Evolutionary conservation across 2,797 vertebrate species (phyloP).

Genomic region (Tachyglossus aculeatus): DNA sequence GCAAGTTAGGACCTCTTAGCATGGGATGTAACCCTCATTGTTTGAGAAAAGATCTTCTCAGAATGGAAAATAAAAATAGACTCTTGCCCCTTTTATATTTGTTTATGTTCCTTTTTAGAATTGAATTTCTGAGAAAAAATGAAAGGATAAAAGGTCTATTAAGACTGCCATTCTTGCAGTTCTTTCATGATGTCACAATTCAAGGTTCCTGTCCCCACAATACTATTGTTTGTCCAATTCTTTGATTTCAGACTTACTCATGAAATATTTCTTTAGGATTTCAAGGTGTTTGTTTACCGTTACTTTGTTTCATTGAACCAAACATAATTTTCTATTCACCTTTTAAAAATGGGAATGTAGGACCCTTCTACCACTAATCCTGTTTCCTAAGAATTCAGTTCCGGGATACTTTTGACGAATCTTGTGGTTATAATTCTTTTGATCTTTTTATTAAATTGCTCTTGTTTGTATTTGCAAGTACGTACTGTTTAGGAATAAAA

Average conservation of each 20-base stretch:
- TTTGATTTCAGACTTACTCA: constrained; percentile 29
- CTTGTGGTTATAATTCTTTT: constrained; percentile 19
- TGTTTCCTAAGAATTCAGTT: constrained; percentile 13
- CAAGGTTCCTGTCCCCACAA: background rate
- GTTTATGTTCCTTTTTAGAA: too few species aligned
- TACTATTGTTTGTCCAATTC: constrained; percentile 14
- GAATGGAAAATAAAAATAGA: background rate
- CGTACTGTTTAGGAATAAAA: background rate
- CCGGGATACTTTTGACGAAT: background rate
- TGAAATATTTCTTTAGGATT: constrained; percentile 8
- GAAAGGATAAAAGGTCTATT: background rate
- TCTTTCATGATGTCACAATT: background rate
- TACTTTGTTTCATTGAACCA: constrained; percentile 19
- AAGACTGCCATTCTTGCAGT: background rate
- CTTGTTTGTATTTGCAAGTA: constrained; percentile 17
- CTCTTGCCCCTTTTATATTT: background rate
- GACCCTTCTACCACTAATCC: constrained; percentile 20
- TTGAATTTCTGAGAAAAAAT: too few species aligned
- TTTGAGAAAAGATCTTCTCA: too few species aligned
- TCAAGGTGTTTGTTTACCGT: background rate
- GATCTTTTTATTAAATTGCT: constrained; percentile 10
- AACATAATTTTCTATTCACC: constrained; percentile 26
- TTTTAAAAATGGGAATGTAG: constrained; percentile 26
- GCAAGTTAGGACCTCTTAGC: too few species aligned
- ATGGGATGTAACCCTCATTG: too few species aligned